Evolutionary conservation across 1,140 invertebrate genomes (phyloP), one percentile per base, ranked within the genome.

Genomic region (Carposina sasakii): DNA sequence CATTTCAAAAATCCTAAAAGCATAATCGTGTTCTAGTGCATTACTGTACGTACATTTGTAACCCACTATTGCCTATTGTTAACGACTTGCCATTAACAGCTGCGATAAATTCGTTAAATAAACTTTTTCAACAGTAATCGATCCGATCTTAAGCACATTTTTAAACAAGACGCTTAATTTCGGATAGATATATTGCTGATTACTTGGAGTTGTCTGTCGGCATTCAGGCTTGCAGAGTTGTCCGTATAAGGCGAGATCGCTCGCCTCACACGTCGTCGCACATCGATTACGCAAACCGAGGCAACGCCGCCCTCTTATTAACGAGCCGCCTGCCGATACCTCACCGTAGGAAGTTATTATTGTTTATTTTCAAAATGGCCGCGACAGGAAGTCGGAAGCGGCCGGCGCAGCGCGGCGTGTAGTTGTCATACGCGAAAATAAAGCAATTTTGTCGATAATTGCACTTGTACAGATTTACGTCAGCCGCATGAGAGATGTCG

Each of bases 301-400:
- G 57, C 44, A 47, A 40, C 54, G 54, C 57, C 63, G 64, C 60
- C 61, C 62, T 73, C 56, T 75, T 71, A 77, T 78, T 73, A 77
- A 65, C 28, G 45, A 44, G 48, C 54, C 42, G 52, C 49, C 54
- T 33, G 52, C 46, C 53, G 54, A 41, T 48, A 46, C 39, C 50
- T 48, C 34, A 52, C 55, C 61, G 61, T 60, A 82, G 79, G 79
- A 83, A 83, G 79, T 71, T 72, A 77, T 75, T 79, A 79, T 73
- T 78, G 74, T 79, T 79, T 79, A 76, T 75, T 75, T 68, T 77
- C 65, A 67, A 76, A 81, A 81, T 76, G 72, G 67, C 63, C 61
- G 52, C 55, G 65, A 46, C 70, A 79, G 76, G 75, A 79, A 82
- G 71, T 70, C 53, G 40, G 52, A 49, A 61, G 48, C n/a, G n/a